A percentile compares a stretch with the other conserved stretches of the same genome.
Conservation (phyloP, 2,113 vertebrate species). For the Xenopus borealis region DNA sequence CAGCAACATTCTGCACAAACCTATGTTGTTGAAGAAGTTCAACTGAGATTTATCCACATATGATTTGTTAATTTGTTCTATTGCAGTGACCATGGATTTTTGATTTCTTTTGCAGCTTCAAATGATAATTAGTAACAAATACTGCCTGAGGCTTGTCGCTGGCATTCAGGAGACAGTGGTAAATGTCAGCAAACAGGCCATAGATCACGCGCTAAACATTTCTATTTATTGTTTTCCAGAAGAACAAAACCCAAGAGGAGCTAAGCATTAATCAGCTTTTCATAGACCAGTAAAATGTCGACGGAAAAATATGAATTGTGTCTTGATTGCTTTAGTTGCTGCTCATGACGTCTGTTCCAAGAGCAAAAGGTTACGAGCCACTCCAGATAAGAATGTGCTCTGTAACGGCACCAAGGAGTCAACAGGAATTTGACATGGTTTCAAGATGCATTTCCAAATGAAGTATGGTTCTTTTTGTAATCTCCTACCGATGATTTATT, state of each 20-base stretch:
- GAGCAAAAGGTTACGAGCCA: conserved; percentile 23
- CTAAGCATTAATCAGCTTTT: conserved; percentile 19
- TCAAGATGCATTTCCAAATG: no score
- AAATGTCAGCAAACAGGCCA: conserved; percentile 31
- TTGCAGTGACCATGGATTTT: no score
- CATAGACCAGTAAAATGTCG: conserved; percentile 22
- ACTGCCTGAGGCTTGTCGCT: background rate
- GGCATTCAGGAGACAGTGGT: conserved; percentile 13
- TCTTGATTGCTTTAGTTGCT: conserved; percentile 2
- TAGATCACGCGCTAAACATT: conserved; percentile 21
- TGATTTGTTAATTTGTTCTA: no score
- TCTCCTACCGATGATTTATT: no score
- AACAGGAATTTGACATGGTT: no score
- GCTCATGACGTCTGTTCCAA: conserved; percentile 4
- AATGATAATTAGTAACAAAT: conserved; percentile 16
- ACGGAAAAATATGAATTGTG: conserved; percentile 24
- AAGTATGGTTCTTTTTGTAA: no score
- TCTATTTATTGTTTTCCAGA: conserved; percentile 19
- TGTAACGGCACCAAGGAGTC: no score
- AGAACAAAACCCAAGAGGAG: background rate
- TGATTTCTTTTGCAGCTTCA: background rate
- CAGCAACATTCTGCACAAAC: no score
- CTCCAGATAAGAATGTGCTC: background rate
- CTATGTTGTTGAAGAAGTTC: no score
- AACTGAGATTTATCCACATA: no score